Evolutionary conservation across 2,113 vertebrate species (phyloP).

Genomic region (Erythrocebus patas): DNA sequence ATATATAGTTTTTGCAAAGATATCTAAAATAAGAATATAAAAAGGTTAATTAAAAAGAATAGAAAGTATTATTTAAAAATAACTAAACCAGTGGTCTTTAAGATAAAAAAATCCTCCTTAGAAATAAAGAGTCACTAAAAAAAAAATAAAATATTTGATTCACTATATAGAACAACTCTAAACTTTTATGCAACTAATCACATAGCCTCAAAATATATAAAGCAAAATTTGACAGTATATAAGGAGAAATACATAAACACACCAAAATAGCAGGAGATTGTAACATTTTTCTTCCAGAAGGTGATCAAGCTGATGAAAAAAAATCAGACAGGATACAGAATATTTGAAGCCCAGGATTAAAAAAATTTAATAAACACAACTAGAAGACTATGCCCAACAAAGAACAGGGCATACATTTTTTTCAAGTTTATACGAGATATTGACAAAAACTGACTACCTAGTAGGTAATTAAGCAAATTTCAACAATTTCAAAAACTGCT

Average conservation of each 20-base stretch:
- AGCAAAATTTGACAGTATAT: neutral
- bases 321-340: neutral
- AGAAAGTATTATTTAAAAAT: neutral
- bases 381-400: neutral
- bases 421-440: neutral
- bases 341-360: neutral
- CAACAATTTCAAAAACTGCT: neutral
- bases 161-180: neutral
- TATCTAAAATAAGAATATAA: neutral
- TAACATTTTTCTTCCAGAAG: neutral
- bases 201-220: neutral
- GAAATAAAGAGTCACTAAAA: neutral
- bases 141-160: neutral
- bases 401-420: neutral
- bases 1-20: neutral
- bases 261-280: neutral
- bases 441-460: neutral
- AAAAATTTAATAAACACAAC: neutral
- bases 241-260: neutral
- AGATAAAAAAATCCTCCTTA: conserved; percentile 4
- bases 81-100: neutral
- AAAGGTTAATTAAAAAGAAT: neutral
- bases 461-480: neutral
- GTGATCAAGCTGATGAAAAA: conserved; percentile 22
- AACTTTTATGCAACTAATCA: neutral